Evolutionary conservation across 1,140 invertebrate genomes (phyloP), one percentile per base, ranked within the genome.

Genomic region (Neuroterus valhalla): DNA sequence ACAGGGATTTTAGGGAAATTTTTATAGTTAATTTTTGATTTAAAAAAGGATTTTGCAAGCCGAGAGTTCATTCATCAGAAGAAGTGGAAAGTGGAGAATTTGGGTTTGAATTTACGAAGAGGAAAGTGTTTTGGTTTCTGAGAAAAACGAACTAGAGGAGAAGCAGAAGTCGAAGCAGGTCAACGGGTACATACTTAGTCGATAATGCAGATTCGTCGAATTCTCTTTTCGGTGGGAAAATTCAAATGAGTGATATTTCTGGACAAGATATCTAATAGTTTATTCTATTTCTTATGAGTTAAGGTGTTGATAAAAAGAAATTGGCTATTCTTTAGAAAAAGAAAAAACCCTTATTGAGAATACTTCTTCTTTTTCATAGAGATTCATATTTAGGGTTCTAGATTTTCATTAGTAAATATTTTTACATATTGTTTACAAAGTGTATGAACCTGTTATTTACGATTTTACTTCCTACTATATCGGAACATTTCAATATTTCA

Each of bases 1-100:
- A 52, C 72, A 43, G 67, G 23, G 19, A 46, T 44, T 46, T 68
- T 17, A 26, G 17, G 6, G 19, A 48, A 3, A 14, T 68, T 68
- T 68, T 68, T 68, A 19, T 45, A 2, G 38, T 19, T 4, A 12
- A 10, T 26, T 68, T 44, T 1, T 31, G 2, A 44, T 68, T 44
- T 23, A 38, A 38, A 38, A 38, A 38, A 8, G 31, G 31, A 10
- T 38, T 38, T 38, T 38, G 1, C 1, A 26, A 23, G 14, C 14
- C 12, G 12, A 26, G 14, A 4, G 0, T 11, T 26, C 14, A 14
- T 55, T 55, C 11, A 3, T 3, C 12, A 26, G 21, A 26, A 4
- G 2, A 15, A 26, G 14, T 48, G 15, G 17, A 48, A 17, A 17
- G 15, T 48, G 17, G 17, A 48, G 15, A 17, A n/a, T 6, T 23